These are phyloP conservation scores for Pardalotus punctatus DNA, from an alignment of 2,113 vertebrate species.

Conservation along the genomic window DNA sequence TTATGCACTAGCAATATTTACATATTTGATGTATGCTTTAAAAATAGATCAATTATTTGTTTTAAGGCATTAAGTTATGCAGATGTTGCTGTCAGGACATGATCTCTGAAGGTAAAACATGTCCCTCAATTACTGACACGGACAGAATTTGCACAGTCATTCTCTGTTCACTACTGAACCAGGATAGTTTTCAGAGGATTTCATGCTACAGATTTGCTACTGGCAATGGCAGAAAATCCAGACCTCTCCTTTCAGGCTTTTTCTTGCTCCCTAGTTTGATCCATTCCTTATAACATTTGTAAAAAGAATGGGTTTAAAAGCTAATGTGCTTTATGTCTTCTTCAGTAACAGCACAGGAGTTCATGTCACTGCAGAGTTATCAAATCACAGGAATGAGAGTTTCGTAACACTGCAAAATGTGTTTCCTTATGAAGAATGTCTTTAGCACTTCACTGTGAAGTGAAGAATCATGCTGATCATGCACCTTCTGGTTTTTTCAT, in stretches of 20 bases:
- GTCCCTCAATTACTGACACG: conserved; percentile 46
- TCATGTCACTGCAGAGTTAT: background rate
- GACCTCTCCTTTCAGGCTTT: background rate
- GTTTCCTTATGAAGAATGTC: background rate
- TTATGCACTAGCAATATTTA: background rate
- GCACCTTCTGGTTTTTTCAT: background rate
- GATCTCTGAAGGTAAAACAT: conserved; percentile 49
- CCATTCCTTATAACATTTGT: background rate
- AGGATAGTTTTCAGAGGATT: conserved; percentile 4
- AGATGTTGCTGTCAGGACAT: conserved; percentile 10
- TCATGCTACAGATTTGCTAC: conserved; percentile 2
- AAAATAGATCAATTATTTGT: background rate
- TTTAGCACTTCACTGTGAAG: background rate
- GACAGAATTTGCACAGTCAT: background rate
- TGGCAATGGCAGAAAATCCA: conserved; percentile 47
- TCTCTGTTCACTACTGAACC: background rate
- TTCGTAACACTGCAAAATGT: background rate
- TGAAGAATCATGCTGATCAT: conserved; percentile 22
- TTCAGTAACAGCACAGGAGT: background rate
- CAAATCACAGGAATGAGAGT: background rate
- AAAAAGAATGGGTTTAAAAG: conserved; percentile 43
- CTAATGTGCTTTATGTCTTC: conserved; percentile 38
- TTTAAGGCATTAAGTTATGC: background rate
- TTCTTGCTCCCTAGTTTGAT: background rate
- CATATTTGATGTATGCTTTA: background rate